A percentile compares a stretch with the other conserved stretches of the same genome.
Evolutionary conservation across 1,140 invertebrate genomes (phyloP).

Genomic region (Drosophila baimaii): DNA sequence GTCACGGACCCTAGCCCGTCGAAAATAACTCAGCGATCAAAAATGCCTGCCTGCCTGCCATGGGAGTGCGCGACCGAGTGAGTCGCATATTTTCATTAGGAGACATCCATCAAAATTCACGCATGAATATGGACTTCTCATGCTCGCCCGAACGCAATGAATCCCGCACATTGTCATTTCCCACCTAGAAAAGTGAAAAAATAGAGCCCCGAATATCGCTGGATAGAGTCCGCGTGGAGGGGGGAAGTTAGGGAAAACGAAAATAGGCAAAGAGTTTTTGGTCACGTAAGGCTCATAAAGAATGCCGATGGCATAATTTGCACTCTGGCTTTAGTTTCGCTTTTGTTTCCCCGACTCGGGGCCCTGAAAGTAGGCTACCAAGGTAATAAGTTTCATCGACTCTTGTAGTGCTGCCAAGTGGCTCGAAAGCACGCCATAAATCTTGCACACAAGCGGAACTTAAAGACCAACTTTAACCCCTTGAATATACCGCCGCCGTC

Average conservation of each 20-base stretch:
- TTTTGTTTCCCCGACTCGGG: constrained; percentile 49
- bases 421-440: constrained; percentile 61
- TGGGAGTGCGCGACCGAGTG: background rate
- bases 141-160: constrained; percentile 52
- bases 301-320: constrained; percentile 75
- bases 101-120: constrained; percentile 78
- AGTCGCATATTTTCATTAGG: constrained; percentile 72
- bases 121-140: constrained; percentile 57
- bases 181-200: constrained; percentile 26
- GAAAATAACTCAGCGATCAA: constrained; percentile 58
- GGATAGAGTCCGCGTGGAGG: constrained; percentile 26
- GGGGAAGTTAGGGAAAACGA: constrained; percentile 3
- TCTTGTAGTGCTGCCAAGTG: constrained; percentile 50
- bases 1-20: constrained; percentile 35
- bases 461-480: constrained; percentile 49
- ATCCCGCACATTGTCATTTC: constrained; percentile 62
- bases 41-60: constrained; percentile 49
- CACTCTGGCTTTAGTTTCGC: constrained; percentile 28
- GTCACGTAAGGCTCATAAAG: constrained; percentile 77
- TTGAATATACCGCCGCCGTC: constrained; percentile 47
- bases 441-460: constrained; percentile 37
- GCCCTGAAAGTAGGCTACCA: constrained; percentile 59
- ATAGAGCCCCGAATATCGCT: constrained; percentile 36
- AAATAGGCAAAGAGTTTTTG: constrained; percentile 74
- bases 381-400: constrained; percentile 65